phyloP scores from a whole-genome alignment of 2,888 invertebrate genomes.

The Oxystoma pomonae region DNA sequence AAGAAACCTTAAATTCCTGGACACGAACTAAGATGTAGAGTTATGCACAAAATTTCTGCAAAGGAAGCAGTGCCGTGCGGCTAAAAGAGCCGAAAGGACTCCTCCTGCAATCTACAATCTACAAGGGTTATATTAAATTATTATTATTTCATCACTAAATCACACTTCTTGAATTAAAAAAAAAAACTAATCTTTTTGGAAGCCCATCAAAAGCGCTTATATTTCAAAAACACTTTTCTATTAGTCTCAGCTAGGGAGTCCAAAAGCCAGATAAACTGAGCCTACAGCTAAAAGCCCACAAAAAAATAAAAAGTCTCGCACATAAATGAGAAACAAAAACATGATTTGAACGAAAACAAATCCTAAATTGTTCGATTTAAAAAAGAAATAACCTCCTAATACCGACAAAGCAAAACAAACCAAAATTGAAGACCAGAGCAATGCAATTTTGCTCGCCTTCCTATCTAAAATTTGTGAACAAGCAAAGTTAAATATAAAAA shows the following conservation, averaged over 20 bases:
- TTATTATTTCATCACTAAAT: too few species aligned
- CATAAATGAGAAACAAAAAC: conserved; percentile 26
- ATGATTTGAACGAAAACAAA: too few species aligned
- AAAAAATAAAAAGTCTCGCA: conserved; percentile 29
- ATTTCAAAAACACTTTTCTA: conserved; percentile 26
- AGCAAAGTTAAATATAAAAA: conserved; percentile 63
- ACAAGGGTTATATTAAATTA: too few species aligned
- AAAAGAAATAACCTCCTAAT: conserved; percentile 31
- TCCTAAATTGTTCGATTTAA: conserved; percentile 39
- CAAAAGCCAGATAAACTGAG: conserved; percentile 18
- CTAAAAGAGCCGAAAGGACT: too few species aligned
- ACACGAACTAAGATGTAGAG: too few species aligned
- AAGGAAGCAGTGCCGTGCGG: too few species aligned
- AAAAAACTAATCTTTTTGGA: too few species aligned
- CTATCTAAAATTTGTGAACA: conserved; percentile 72
- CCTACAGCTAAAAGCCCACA: conserved; percentile 14
- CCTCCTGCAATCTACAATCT: too few species aligned
- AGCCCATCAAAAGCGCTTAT: conserved; percentile 16
- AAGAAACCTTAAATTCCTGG: too few species aligned
- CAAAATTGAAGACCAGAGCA: conserved; percentile 64
- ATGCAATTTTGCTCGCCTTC: conserved; percentile 66
- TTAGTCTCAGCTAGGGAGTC: conserved; percentile 30
- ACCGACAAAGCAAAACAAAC: conserved; percentile 53
- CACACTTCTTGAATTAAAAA: too few species aligned
- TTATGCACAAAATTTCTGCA: too few species aligned